Evolutionary conservation across 2,888 invertebrate genomes (phyloP).

Genomic region (Drosophila mettleri): DNA sequence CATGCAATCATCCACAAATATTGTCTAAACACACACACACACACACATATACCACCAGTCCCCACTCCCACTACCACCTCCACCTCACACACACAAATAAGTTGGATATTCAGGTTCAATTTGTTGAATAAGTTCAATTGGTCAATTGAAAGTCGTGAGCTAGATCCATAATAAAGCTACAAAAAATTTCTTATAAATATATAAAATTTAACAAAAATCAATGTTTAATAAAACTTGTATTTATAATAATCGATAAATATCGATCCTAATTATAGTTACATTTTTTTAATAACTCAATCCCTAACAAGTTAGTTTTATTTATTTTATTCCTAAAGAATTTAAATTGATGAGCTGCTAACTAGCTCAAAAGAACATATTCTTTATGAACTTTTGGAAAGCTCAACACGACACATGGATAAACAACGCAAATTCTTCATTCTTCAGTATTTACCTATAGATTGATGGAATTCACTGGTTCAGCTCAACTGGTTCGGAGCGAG

Average conservation of each 20-base stretch:
- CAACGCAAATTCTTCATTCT: neutral
- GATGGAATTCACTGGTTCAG: neutral
- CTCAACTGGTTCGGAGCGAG: neutral
- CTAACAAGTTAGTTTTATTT: neutral
- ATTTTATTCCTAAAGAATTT: no score
- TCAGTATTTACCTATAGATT: no score
- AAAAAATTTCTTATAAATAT: neutral
- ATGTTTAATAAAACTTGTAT: neutral
- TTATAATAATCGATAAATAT: neutral
- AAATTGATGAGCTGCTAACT: neutral
- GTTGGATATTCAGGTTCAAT: conserved; percentile 8
- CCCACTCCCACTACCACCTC: neutral
- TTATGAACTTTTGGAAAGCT: neutral
- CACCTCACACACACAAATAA: conserved; percentile 6
- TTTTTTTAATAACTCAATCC: neutral
- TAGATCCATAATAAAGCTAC: neutral
- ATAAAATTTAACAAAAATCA: neutral
- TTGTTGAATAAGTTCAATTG: conserved; percentile 10
- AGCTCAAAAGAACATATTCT: neutral
- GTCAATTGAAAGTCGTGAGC: neutral
- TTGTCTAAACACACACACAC: conserved; percentile 66
- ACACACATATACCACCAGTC: conserved; percentile 10
- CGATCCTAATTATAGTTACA: neutral
- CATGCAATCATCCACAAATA: conserved; percentile 80
- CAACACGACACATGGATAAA: neutral